Base-by-base conservation (phyloP, 2,797 vertebrate genomes). In the Etheostoma nigrum region DNA sequence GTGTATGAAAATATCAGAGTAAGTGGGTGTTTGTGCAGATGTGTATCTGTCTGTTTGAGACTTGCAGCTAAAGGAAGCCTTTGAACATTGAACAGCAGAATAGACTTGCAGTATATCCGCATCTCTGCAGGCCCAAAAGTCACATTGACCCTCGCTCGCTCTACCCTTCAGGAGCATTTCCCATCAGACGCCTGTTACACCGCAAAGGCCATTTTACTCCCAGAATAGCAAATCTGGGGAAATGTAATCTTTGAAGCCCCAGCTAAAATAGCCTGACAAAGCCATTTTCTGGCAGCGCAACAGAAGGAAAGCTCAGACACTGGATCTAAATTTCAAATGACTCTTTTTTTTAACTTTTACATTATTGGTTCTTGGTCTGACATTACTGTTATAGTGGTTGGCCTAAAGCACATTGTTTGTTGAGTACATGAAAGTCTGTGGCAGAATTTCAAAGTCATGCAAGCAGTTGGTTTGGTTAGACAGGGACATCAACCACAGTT, bases 171-270 rank as follows among this genome's bases (percentile, higher is more conserved):
- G 67, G 72, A 86, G 71, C 78, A 47, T 84, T 86, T 91, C 86
- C 91, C 85, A 80, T 87, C 83, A 86, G 78, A 87, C 75, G 89
- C 52, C 82, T 55, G 77, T 88, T 78, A 83, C 80, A 82, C 86
- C 72, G 49, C 88, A 90, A 72, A 85, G 81, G 81, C 83, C 54
- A 77, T 92, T 91, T 90, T 82, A 79, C 89, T 90, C 84, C 90
- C 84, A 85, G 79, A 93, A 91, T 83, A 93, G 91, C 82, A 82
- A 81, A 85, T 88, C 72, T 81, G 65, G 61, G 82, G 88, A 91
- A 93, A 90, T 83, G 84, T 88, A 89, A 92, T 94, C 90, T 89
- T 86, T 79, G 84, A 86, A 84, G 79, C 76, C 49, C 65, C 69
- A 4, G 74, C 83, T 89, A 85, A 89, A 91, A 89, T 79, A 88